A percentile compares a stretch with the other conserved stretches of the same genome.
Conservation (phyloP, 2,797 vertebrate species). For the Ataeniobius toweri region DNA sequence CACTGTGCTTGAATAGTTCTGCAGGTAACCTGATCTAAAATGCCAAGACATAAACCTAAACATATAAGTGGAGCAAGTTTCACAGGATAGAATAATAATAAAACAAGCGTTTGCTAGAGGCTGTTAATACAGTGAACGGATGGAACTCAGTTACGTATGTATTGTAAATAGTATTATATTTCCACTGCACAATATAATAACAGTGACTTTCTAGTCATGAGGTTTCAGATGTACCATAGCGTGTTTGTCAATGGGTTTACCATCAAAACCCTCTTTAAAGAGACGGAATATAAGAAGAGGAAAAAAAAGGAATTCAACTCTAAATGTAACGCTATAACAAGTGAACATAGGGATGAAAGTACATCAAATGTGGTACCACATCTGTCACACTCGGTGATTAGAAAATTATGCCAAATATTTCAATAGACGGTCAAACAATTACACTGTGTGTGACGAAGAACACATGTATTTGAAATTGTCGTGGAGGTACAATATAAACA, state of each 20-base stretch:
- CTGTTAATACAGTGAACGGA: slow-evolving; percentile 11
- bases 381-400: slow-evolving; percentile 62
- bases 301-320: slow-evolving; percentile 18
- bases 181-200: slow-evolving; percentile 65
- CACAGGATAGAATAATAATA: slow-evolving; percentile 30
- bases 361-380: slow-evolving; percentile 75
- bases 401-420: slow-evolving; percentile 51
- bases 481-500: slow-evolving; percentile 75
- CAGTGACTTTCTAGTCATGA: slow-evolving; percentile 67
- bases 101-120: slow-evolving; percentile 40
- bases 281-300: slow-evolving; percentile 18
- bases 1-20: slow-evolving; percentile 2
- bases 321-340: slow-evolving; percentile 38
- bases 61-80: slow-evolving; percentile 23
- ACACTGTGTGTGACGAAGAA: slow-evolving; percentile 56
- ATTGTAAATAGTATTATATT: slow-evolving; percentile 76
- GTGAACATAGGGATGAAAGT: slow-evolving; percentile 30
- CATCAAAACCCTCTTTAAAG: slow-evolving; percentile 52
- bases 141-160: slow-evolving; percentile 46
- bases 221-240: slow-evolving; percentile 67
- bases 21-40: slow-evolving; percentile 17
- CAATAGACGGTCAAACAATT: slow-evolving; percentile 48
- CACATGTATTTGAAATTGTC: slow-evolving; percentile 64
- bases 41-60: slow-evolving; percentile 11
- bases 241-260: slow-evolving; percentile 66